A percentile compares a stretch with the other conserved stretches of the same genome.
Conservation (phyloP, 2,797 vertebrate genomes). For the Botia almorhae region DNA sequence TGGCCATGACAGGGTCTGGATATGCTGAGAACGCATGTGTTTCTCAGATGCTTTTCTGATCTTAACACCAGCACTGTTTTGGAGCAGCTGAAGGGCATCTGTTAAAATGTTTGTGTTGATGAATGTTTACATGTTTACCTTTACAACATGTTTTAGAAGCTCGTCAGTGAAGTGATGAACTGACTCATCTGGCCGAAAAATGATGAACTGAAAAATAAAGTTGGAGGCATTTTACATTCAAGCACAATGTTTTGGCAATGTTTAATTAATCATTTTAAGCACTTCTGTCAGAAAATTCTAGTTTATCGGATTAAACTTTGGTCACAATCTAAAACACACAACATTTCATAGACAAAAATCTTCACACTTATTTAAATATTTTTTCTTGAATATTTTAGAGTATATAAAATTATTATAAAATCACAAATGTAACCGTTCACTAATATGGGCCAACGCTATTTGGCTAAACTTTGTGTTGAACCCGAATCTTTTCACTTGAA, state of each 20-base stretch:
- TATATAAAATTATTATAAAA: too few species aligned
- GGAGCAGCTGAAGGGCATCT: background rate
- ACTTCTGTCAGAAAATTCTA: too few species aligned
- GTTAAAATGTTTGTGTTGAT: background rate
- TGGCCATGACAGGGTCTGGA: constrained; percentile 12
- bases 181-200: background rate
- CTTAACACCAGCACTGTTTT: constrained; percentile 8
- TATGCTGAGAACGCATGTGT: constrained; percentile 6
- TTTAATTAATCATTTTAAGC: background rate
- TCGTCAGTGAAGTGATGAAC: background rate
- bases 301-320: too few species aligned
- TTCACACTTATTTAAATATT: background rate
- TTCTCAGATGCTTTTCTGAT: constrained; percentile 10
- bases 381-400: too few species aligned
- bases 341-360: background rate
- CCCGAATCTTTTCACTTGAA: background rate
- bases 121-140: background rate
- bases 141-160: background rate
- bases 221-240: background rate
- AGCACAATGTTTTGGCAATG: background rate
- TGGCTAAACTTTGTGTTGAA: background rate
- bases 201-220: too few species aligned
- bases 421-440: background rate
- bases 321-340: background rate
- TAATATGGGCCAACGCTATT: background rate